These are phyloP conservation scores for Phylloscopus collybita DNA, from an alignment of 2,797 vertebrate species.

Conservation along the genomic window DNA sequence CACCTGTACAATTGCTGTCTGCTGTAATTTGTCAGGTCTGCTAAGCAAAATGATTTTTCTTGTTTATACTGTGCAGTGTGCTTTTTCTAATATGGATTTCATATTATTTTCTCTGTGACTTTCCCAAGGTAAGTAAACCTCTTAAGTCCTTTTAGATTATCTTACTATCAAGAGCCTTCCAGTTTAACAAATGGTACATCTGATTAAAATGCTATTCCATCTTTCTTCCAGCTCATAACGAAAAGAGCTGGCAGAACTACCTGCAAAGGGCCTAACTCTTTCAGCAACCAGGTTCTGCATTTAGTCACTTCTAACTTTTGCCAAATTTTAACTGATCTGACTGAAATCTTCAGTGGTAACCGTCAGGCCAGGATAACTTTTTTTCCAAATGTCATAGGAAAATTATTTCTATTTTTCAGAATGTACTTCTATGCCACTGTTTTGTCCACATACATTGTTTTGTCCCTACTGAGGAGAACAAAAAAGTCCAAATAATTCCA, in stretches of 20 bases:
- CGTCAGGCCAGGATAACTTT: not conserved
- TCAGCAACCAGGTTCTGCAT: not conserved
- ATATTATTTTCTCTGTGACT: slow-evolving; percentile 15
- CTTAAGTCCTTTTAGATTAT: slow-evolving; percentile 8
- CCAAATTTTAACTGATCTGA: not conserved
- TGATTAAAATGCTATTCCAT: slow-evolving; percentile 14
- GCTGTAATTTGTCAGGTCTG: slow-evolving; percentile 21
- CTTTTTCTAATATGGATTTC: slow-evolving; percentile 4
- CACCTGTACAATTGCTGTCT: slow-evolving; percentile 13
- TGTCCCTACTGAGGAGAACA: not conserved
- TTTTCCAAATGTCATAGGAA: not conserved
- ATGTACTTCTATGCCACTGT: not conserved
- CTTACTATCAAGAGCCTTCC: not conserved
- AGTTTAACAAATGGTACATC: not conserved
- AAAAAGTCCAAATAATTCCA: not conserved
- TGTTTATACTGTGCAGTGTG: not conserved
- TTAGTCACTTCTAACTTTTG: not conserved
- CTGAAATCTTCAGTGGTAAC: not conserved
- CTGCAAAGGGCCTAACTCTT: not conserved
- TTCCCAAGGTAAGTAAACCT: not conserved
- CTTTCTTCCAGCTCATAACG: not conserved
- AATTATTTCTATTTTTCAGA: not conserved
- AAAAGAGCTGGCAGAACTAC: not conserved
- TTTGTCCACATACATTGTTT: not conserved
- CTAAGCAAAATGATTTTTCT: slow-evolving; percentile 5